These are phyloP conservation scores for Dorcus parallelipipedus DNA, from an alignment of 2,888 invertebrate genomes.

Conservation along the genomic window DNA sequence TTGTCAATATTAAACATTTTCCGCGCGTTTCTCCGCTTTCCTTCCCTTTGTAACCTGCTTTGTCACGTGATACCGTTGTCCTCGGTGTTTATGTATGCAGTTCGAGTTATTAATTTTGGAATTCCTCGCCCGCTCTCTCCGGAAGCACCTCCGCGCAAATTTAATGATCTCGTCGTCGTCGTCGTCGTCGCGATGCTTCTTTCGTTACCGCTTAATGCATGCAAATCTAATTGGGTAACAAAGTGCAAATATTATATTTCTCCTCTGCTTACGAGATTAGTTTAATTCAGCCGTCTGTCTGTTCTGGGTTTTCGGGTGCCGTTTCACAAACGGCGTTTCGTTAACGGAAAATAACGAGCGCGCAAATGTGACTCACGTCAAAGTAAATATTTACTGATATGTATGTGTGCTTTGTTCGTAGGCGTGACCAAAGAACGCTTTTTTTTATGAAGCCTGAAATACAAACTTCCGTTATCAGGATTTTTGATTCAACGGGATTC, in stretches of 20 bases:
- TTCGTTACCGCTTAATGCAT: background rate
- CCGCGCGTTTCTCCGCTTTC: background rate
- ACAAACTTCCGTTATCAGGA: no score
- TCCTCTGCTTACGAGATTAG: conserved; percentile 4
- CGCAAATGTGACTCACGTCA: no score
- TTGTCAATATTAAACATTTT: background rate
- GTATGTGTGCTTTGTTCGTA: no score
- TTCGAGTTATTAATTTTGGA: background rate
- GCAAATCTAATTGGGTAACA: conserved; percentile 12
- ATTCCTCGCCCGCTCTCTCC: background rate
- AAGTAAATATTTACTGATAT: no score
- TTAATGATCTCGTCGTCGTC: background rate
- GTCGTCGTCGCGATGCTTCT: no score
- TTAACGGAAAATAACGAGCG: no score
- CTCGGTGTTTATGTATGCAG: background rate
- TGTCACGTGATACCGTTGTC: background rate
- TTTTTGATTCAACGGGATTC: no score
- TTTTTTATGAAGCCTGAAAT: no score
- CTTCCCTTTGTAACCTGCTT: background rate
- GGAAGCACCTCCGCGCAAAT: background rate
- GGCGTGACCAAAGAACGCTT: no score
- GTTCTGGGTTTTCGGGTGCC: no score
- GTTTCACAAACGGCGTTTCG: no score
- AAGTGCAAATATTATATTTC: conserved; percentile 12
- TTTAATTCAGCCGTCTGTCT: conserved; percentile 1